A percentile compares a stretch with the other conserved stretches of the same genome.
These are phyloP conservation scores for Arizona elegans DNA, from an alignment of 2,113 vertebrate genomes.

Conservation along the genomic window DNA sequence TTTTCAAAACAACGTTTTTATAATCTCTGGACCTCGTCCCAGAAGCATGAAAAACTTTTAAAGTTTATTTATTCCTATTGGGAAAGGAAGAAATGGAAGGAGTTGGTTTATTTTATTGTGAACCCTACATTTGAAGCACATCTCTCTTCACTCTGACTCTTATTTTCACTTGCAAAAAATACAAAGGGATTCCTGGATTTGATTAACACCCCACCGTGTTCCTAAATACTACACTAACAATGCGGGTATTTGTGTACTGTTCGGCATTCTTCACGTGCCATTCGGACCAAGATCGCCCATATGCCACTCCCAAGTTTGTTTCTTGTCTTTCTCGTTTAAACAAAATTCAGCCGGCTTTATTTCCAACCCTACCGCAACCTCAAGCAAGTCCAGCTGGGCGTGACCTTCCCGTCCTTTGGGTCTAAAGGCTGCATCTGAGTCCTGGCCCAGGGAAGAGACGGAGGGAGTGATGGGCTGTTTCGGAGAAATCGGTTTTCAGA, in stretches of 20 bases:
- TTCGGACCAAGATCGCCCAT: neutral
- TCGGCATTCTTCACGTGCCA: neutral
- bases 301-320: neutral
- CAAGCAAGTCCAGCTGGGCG: neutral
- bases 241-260: neutral
- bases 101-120: neutral
- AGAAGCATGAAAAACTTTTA: slow-evolving; percentile 2
- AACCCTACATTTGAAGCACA: neutral
- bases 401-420: neutral
- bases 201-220: neutral
- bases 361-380: neutral
- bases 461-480: neutral
- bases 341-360: neutral
- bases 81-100: neutral
- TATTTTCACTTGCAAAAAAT: neutral
- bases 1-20: slow-evolving; percentile 13
- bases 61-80: slow-evolving; percentile 10
- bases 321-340: neutral
- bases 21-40: slow-evolving; percentile 17
- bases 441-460: neutral
- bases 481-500: neutral
- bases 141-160: neutral
- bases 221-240: neutral
- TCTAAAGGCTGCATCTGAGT: neutral
- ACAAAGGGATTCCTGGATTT: neutral